Evolutionary conservation across 2,797 vertebrate species (phyloP).

Genomic region (Sciurus carolinensis): DNA sequence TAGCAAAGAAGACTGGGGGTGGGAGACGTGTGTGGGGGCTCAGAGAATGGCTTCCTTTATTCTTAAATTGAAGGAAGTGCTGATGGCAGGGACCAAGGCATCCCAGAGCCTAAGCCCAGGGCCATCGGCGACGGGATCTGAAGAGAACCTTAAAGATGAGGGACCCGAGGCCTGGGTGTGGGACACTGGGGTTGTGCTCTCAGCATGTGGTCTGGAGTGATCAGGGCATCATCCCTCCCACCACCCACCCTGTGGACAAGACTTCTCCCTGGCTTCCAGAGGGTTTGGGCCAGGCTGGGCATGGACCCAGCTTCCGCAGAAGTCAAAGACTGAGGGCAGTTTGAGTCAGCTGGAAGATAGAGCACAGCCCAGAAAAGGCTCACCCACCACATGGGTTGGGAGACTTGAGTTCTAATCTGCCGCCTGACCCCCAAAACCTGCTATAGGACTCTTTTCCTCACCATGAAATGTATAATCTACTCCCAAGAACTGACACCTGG

Average conservation of each 20-base stretch:
- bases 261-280: neutral
- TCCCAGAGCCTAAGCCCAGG: constrained; percentile 8
- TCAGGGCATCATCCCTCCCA: neutral
- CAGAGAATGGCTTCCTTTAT: constrained; percentile 74
- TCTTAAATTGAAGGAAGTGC: constrained; percentile 64
- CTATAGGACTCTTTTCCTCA: neutral
- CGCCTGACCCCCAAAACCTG: neutral
- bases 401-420: neutral
- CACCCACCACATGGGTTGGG: neutral
- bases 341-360: neutral
- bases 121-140: neutral
- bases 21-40: constrained; percentile 60
- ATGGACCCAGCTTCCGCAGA: neutral
- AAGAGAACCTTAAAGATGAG: constrained; percentile 31
- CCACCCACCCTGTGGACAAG: neutral
- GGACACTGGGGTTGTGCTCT: neutral
- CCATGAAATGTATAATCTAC: neutral
- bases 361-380: neutral
- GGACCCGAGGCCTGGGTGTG: neutral
- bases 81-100: neutral
- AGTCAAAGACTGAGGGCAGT: neutral
- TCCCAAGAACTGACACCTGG: neutral
- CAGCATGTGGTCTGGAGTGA: neutral
- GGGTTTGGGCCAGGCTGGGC: neutral
- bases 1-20: constrained; percentile 76